phyloP scores from a whole-genome alignment of 2,888 invertebrate genomes.

The Aleiodes alternator region DNA sequence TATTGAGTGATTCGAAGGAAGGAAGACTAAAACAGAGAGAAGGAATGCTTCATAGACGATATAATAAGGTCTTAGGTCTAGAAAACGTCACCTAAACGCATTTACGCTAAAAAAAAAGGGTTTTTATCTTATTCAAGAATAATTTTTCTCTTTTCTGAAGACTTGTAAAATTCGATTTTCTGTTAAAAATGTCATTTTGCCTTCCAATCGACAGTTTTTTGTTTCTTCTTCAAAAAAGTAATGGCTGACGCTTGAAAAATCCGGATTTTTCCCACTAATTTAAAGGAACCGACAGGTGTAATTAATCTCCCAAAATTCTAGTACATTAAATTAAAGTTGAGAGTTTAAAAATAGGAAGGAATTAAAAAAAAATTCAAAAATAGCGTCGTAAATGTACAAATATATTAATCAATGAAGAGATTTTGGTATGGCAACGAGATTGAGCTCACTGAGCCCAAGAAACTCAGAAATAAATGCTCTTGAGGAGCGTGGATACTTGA shows the following conservation, averaged over 20 bases:
- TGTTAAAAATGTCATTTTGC: no score
- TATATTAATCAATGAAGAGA: slow-evolving; percentile 63
- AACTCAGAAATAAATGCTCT: slow-evolving; percentile 91
- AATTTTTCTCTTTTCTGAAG: no score
- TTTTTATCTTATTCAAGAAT: no score
- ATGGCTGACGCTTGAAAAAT: slow-evolving; percentile 64
- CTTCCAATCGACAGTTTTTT: slow-evolving; percentile 49
- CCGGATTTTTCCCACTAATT: slow-evolving; percentile 53
- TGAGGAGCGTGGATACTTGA: slow-evolving; percentile 88
- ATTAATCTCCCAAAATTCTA: slow-evolving; percentile 66
- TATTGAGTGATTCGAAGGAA: no score
- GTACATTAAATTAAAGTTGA: slow-evolving; percentile 51
- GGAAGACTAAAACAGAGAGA: no score
- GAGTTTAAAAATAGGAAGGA: no score
- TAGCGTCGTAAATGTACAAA: background rate
- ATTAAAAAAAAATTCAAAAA: slow-evolving; percentile 24
- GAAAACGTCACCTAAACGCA: no score
- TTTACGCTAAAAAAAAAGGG: no score
- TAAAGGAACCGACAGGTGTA: slow-evolving; percentile 61
- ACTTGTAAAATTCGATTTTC: no score
- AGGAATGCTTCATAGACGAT: no score
- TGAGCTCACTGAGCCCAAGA: slow-evolving; percentile 83
- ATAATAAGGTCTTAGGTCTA: no score
- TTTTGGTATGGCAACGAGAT: slow-evolving; percentile 81
- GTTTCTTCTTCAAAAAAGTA: slow-evolving; percentile 47